phyloP scores from a whole-genome alignment of 1,140 invertebrate genomes.

The Agrilus planipennis region DNA sequence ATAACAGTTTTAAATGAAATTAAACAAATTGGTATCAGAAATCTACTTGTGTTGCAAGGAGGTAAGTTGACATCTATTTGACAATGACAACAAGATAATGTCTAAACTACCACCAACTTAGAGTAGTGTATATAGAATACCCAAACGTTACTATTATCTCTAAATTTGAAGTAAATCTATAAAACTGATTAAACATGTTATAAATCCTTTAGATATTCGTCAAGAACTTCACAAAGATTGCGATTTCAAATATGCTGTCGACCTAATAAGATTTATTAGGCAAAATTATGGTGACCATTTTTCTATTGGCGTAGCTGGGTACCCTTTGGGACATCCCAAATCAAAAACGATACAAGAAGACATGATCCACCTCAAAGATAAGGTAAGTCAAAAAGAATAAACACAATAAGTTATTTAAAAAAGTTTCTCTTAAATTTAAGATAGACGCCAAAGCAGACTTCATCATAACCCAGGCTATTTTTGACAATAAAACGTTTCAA shows the following conservation, averaged over 20 bases:
- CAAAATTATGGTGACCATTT: slow-evolving; percentile 30
- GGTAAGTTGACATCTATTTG: not conserved
- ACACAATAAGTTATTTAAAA: not conserved
- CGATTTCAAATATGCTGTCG: slow-evolving; percentile 10
- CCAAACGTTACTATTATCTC: too few relatives aligned
- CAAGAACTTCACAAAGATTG: not conserved
- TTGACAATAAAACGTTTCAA: slow-evolving; percentile 25
- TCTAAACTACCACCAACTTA: too few relatives aligned
- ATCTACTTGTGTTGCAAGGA: slow-evolving; percentile 1
- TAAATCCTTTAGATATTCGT: not conserved
- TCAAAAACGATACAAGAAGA: slow-evolving; percentile 19
- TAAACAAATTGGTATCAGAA: not conserved
- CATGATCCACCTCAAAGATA: slow-evolving; percentile 28
- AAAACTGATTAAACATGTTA: not conserved
- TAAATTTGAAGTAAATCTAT: not conserved
- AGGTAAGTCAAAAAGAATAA: slow-evolving; percentile 16
- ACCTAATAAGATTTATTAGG: slow-evolving; percentile 27
- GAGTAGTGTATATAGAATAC: too few relatives aligned
- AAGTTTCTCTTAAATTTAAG: slow-evolving; percentile 6
- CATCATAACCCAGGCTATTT: slow-evolving; percentile 36
- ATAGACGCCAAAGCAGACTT: slow-evolving; percentile 31
- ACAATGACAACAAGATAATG: too few relatives aligned
- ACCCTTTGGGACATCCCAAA: slow-evolving; percentile 19
- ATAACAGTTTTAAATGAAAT: not conserved
- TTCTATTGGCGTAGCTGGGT: slow-evolving; percentile 35